Evolutionary conservation across 2,113 vertebrate genomes (phyloP).

Genomic region (Sapayoa aenigma): DNA sequence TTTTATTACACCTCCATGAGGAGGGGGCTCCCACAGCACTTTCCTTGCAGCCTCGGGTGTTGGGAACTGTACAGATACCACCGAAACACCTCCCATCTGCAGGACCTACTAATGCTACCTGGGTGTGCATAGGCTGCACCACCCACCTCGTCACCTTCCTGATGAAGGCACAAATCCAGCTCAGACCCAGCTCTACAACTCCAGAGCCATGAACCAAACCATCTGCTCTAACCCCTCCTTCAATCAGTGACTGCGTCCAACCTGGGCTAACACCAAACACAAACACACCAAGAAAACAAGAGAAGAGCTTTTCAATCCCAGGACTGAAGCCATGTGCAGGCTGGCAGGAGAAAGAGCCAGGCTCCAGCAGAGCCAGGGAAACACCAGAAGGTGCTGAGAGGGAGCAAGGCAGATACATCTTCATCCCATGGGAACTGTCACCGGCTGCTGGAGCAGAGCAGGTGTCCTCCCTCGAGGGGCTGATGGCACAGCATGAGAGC

Average conservation of each 20-base stretch:
- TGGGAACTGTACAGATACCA: background rate
- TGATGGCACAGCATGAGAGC: background rate
- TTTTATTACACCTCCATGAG: background rate
- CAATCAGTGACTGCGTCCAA: rapidly evolving
- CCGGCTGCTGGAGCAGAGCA: background rate
- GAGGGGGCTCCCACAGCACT: rapidly evolving
- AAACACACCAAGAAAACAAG: rapidly evolving
- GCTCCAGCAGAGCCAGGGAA: background rate
- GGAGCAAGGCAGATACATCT: constrained; percentile 43
- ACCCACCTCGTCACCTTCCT: rapidly evolving
- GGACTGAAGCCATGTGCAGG: background rate
- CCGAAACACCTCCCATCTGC: rapidly evolving
- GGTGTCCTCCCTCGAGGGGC: background rate
- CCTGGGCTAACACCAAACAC: background rate
- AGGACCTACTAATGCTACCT: rapidly evolving
- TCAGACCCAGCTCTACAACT: background rate
- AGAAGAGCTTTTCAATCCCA: background rate
- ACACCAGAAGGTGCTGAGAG: constrained; percentile 35
- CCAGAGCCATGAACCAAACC: rapidly evolving
- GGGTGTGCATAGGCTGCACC: background rate
- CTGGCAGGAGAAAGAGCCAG: background rate
- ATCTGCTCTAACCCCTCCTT: rapidly evolving
- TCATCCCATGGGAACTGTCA: constrained; percentile 32
- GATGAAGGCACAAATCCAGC: rapidly evolving
- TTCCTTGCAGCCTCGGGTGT: background rate